phyloP scores from a whole-genome alignment of 2,888 invertebrate genomes.

The Mythimna impura region DNA sequence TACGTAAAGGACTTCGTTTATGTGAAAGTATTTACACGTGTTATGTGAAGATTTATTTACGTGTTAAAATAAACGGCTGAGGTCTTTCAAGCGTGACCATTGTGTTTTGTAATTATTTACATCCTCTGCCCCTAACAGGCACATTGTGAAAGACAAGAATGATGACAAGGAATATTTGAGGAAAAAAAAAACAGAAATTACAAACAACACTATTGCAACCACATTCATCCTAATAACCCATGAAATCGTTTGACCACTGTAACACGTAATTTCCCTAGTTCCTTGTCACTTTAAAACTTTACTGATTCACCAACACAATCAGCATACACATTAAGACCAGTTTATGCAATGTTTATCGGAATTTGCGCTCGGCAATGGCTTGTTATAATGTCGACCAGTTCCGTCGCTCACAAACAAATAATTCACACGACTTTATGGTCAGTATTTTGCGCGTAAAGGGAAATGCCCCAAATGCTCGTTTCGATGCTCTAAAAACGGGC shows the following conservation, averaged over 20 bases:
- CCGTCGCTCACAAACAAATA: conserved; percentile 61
- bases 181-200: too few species aligned
- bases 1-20: too few species aligned
- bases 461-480: conserved; percentile 58
- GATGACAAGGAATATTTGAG: too few species aligned
- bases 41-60: too few species aligned
- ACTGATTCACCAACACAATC: conserved; percentile 18
- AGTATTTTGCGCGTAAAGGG: conserved; percentile 63
- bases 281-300: conserved; percentile 3
- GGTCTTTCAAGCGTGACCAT: too few species aligned
- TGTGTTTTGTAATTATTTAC: too few species aligned
- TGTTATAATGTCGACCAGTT: conserved; percentile 51
- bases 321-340: conserved; percentile 22
- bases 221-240: not conserved
- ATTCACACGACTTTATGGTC: conserved; percentile 60
- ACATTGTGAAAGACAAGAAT: too few species aligned
- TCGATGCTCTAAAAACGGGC: conserved; percentile 51
- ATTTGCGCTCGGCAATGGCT: conserved; percentile 41
- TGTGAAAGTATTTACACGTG: too few species aligned
- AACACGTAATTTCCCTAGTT: conserved; percentile 1
- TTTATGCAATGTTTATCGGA: conserved; percentile 51
- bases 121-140: too few species aligned
- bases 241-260: not conserved
- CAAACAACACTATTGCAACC: too few species aligned
- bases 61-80: too few species aligned